Conservation (phyloP, 2,113 vertebrate species). For the Lophochroa leadbeateri region DNA sequence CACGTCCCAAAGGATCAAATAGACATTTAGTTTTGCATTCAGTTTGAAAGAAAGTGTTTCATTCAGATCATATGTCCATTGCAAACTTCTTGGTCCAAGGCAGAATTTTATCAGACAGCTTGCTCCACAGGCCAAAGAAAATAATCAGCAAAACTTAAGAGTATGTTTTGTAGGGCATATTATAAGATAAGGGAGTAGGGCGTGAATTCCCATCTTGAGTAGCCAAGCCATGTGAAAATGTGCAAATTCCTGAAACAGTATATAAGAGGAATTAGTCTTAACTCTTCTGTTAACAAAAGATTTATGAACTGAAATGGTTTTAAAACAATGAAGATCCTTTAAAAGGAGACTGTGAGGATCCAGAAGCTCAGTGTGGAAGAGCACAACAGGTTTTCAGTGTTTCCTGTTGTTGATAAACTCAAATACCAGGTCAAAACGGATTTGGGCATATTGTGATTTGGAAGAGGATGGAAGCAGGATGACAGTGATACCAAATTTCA, state of each 20-base stretch:
- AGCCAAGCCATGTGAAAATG: background rate
- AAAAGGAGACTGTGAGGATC: background rate
- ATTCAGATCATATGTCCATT: background rate
- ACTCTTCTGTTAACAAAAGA: background rate
- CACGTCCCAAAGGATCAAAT: background rate
- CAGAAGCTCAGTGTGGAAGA: background rate
- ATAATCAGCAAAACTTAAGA: background rate
- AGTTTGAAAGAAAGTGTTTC: background rate
- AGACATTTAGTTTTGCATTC: background rate
- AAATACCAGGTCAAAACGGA: background rate
- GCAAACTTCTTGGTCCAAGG: background rate
- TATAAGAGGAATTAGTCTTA: background rate
- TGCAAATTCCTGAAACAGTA: background rate
- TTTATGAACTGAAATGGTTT: background rate
- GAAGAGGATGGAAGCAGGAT: background rate
- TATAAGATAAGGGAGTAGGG: background rate
- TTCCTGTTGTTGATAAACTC: background rate
- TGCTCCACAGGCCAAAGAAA: background rate
- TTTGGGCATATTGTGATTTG: background rate
- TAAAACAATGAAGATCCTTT: background rate
- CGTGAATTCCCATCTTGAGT: background rate
- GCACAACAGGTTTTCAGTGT: background rate
- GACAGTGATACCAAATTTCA: background rate
- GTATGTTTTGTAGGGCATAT: background rate
- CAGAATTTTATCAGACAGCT: background rate